Conservation (phyloP, 2,888 invertebrate genomes). For the Nymphalis polychloros region DNA sequence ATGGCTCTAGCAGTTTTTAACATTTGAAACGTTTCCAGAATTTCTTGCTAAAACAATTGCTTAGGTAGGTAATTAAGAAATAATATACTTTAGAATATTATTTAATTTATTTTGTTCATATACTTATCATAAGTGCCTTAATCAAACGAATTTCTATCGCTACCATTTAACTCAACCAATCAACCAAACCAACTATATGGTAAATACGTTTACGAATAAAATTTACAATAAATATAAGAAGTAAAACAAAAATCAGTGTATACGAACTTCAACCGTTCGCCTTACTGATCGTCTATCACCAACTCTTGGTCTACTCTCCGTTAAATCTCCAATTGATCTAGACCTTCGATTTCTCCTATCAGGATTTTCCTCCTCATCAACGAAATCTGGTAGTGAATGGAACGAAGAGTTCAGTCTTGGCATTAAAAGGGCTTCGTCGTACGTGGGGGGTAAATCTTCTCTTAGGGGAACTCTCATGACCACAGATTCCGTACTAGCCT, state of each 20-base stretch:
- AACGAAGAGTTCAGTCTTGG: conserved; percentile 85
- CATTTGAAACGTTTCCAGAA: no score
- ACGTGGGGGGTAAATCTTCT: conserved; percentile 84
- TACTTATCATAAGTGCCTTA: no score
- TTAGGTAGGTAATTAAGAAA: no score
- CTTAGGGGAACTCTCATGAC: conserved; percentile 62
- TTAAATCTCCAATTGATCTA: conserved; percentile 74
- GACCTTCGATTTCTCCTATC: conserved; percentile 62
- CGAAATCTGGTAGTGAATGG: conserved; percentile 79
- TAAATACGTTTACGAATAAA: background rate
- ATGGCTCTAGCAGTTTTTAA: background rate
- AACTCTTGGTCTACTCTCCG: conserved; percentile 60
- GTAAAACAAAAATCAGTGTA: conserved; percentile 38
- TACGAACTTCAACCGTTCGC: conserved; percentile 64
- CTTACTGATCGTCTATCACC: conserved; percentile 69
- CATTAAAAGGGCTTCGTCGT: conserved; percentile 89
- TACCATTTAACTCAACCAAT: no score
- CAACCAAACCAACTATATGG: conserved; percentile 2
- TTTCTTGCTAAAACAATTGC: no score
- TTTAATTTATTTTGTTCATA: no score
- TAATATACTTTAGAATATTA: no score
- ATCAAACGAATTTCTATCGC: no score
- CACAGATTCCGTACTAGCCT: conserved; percentile 58
- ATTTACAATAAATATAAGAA: background rate
- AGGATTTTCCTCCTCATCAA: conserved; percentile 57